Evolutionary conservation across 2,888 invertebrate genomes (phyloP).

Genomic region (Trisateles emortualis): DNA sequence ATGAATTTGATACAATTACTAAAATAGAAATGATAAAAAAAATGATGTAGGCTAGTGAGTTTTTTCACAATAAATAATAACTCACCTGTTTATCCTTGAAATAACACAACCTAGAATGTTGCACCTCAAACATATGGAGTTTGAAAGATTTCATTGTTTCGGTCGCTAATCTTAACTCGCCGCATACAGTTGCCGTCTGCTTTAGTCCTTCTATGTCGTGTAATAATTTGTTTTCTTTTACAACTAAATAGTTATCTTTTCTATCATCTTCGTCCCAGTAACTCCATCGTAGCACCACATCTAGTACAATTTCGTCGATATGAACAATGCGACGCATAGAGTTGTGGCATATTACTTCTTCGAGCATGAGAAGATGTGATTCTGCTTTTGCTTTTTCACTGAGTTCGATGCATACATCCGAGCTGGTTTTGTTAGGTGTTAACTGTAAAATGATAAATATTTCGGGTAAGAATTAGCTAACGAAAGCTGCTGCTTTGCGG

Average conservation of each 20-base stretch:
- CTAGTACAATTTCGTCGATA: constrained; percentile 90
- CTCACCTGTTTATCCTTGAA: constrained; percentile 91
- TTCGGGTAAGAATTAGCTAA: no score
- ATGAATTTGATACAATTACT: no score
- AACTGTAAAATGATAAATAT: constrained; percentile 83
- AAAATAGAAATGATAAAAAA: no score
- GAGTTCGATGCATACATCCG: constrained; percentile 91
- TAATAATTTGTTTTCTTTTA: constrained; percentile 84
- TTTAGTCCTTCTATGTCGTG: constrained; percentile 83
- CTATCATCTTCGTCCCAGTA: constrained; percentile 96
- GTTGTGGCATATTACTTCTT: constrained; percentile 93
- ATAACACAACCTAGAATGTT: constrained; percentile 91
- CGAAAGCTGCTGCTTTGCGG: no score
- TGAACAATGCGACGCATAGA: constrained; percentile 92
- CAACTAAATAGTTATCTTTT: constrained; percentile 92
- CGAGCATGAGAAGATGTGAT: constrained; percentile 90
- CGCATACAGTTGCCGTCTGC: constrained; percentile 89
- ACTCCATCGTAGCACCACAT: constrained; percentile 93
- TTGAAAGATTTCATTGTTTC: constrained; percentile 91
- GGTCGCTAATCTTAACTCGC: constrained; percentile 93
- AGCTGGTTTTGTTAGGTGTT: constrained; percentile 92
- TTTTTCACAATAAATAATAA: no score
- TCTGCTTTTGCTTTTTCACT: constrained; percentile 88
- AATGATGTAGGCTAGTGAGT: no score
- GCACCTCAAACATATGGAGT: constrained; percentile 92